Evolutionary conservation across 2,888 invertebrate genomes (phyloP).

Genomic region (Stenotaenia linearis): DNA sequence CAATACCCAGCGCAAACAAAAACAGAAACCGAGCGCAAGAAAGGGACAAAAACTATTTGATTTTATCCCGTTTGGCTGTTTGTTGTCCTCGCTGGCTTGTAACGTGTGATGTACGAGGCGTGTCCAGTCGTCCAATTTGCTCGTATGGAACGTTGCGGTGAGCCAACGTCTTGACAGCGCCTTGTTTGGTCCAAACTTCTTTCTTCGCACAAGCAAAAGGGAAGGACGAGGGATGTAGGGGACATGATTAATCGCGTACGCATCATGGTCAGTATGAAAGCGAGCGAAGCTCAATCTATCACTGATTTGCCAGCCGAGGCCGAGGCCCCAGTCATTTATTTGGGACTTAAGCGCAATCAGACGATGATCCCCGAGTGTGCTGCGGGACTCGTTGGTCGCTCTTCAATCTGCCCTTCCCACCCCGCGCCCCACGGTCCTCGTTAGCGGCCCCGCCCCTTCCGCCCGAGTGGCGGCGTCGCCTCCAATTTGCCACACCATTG

Average conservation of each 20-base stretch:
- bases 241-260: neutral
- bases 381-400: neutral
- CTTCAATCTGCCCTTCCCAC: neutral
- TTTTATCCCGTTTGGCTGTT: too few relatives aligned
- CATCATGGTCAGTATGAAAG: neutral
- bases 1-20: too few relatives aligned
- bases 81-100: too few relatives aligned
- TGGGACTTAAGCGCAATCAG: slow-evolving; percentile 3
- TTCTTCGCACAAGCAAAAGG: neutral
- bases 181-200: neutral
- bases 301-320: slow-evolving; percentile 1
- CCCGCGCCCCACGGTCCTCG: neutral
- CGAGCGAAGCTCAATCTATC: slow-evolving; percentile 1
- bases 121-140: neutral
- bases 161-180: neutral
- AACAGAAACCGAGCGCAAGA: neutral
- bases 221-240: neutral
- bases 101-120: neutral
- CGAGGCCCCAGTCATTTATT: slow-evolving; percentile 14
- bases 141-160: neutral
- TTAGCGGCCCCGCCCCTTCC: too few relatives aligned
- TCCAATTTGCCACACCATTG: slow-evolving; percentile 24
- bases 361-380: slow-evolving; percentile 24
- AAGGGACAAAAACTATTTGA: neutral
- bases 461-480: slow-evolving; percentile 26